phyloP scores from a whole-genome alignment of 2,797 vertebrate species.

The Darevskia nairensis region DNA sequence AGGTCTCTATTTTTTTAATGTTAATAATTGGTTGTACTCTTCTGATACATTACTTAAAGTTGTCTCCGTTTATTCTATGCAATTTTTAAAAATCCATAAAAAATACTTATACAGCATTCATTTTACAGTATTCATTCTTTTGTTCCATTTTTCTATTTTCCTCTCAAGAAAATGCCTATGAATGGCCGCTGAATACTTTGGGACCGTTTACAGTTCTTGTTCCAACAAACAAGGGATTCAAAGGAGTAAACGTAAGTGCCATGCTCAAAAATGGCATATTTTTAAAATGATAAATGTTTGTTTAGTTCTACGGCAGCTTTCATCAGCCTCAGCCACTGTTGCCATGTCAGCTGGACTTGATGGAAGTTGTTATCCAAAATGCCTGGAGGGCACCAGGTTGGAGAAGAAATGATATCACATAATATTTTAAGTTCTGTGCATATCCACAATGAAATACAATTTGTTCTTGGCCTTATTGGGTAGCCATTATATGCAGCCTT shows the following conservation, averaged over 20 bases:
- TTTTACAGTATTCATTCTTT: not conserved
- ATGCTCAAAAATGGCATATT: not conserved
- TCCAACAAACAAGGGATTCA: slow-evolving; percentile 87
- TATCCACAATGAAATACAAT: not conserved
- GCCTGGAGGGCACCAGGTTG: no score
- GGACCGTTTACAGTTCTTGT: slow-evolving; percentile 93
- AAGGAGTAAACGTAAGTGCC: slow-evolving; percentile 81
- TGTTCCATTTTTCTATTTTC: slow-evolving; percentile 12
- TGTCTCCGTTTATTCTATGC: not conserved
- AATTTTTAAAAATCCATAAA: not conserved
- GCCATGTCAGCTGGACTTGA: not conserved
- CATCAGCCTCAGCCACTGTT: no score
- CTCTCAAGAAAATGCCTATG: slow-evolving; percentile 76
- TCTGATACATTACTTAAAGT: not conserved
- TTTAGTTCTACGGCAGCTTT: not conserved
- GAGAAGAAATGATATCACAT: not conserved
- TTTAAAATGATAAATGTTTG: not conserved
- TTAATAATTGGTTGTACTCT: not conserved
- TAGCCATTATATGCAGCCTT: not conserved
- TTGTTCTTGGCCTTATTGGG: not conserved
- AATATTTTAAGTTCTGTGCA: not conserved
- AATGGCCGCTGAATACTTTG: slow-evolving; percentile 85
- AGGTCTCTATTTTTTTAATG: not conserved
- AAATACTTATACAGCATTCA: not conserved
- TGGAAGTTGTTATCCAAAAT: not conserved